phyloP scores from a whole-genome alignment of 2,113 vertebrate species.

The Trinectes maculatus region DNA sequence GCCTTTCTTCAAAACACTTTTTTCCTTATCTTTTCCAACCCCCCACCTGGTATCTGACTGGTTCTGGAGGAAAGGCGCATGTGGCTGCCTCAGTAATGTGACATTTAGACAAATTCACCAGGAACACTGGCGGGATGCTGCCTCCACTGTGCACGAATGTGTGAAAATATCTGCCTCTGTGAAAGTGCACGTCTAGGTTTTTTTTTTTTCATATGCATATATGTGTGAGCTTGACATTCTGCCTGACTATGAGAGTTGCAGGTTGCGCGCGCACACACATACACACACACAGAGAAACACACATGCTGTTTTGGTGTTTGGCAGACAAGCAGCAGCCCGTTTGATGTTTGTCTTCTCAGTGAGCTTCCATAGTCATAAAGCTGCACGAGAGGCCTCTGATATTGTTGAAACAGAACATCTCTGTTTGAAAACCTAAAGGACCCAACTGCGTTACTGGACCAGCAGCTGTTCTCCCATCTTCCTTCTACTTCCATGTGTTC shows the following conservation, averaged over 20 bases:
- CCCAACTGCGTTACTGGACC: constrained; percentile 30
- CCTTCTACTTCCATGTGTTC: neutral
- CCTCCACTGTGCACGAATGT: constrained; percentile 37
- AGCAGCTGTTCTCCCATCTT: constrained; percentile 34
- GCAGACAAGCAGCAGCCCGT: constrained; percentile 49
- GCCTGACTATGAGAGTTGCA: constrained; percentile 23
- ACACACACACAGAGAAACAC: constrained; percentile 20
- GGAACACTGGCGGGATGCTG: constrained; percentile 26
- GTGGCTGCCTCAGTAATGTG: constrained; percentile 54
- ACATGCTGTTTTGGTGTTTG: constrained; percentile 32
- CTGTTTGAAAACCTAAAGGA: constrained; percentile 47
- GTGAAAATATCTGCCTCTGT: constrained; percentile 32
- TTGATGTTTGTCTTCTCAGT: constrained; percentile 54
- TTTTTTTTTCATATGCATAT: constrained; percentile 10
- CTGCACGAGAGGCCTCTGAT: constrained; percentile 33
- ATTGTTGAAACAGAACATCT: constrained; percentile 38
- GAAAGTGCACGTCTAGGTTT: neutral
- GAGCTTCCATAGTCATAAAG: constrained; percentile 22
- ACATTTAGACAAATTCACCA: constrained; percentile 67
- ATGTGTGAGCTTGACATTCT: constrained; percentile 41
- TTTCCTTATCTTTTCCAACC: neutral
- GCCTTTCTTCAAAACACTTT: constrained; percentile 39
- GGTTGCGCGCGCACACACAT: constrained; percentile 20
- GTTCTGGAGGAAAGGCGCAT: constrained; percentile 43
- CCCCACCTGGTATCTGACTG: constrained; percentile 30